phyloP scores from a whole-genome alignment of 2,888 invertebrate species.

The Tetropium fuscum region DNA sequence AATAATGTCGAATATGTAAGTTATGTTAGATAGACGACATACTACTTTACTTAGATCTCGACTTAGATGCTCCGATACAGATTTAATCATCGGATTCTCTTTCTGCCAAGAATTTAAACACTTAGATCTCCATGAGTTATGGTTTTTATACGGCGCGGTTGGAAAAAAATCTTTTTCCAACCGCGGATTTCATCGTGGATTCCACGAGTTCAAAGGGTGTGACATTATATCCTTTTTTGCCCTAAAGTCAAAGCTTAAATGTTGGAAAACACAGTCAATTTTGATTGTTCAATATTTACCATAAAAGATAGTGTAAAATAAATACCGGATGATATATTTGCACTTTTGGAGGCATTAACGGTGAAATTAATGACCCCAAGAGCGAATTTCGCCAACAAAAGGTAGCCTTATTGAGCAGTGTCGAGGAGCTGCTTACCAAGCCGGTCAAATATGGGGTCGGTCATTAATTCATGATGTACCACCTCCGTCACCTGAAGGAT shows the following conservation, averaged over 20 bases:
- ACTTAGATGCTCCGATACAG: too few species aligned
- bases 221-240: neutral
- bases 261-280: neutral
- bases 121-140: too few species aligned
- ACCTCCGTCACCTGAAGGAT: too few species aligned
- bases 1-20: too few species aligned
- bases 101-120: too few species aligned
- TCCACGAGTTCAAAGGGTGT: neutral
- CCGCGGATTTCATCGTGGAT: too few species aligned
- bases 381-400: too few species aligned
- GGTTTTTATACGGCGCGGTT: too few species aligned
- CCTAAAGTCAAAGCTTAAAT: neutral
- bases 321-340: neutral
- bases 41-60: too few species aligned
- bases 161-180: too few species aligned
- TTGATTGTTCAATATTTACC: neutral
- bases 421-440: neutral
- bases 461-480: neutral
- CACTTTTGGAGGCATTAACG: neutral
- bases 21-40: too few species aligned
- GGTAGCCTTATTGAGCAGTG: neutral
- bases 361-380: neutral
- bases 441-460: neutral
- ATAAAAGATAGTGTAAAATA: neutral
- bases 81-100: too few species aligned